Conservation (phyloP, 2,113 vertebrate genomes). For the Misgurnus anguillicaudatus region DNA sequence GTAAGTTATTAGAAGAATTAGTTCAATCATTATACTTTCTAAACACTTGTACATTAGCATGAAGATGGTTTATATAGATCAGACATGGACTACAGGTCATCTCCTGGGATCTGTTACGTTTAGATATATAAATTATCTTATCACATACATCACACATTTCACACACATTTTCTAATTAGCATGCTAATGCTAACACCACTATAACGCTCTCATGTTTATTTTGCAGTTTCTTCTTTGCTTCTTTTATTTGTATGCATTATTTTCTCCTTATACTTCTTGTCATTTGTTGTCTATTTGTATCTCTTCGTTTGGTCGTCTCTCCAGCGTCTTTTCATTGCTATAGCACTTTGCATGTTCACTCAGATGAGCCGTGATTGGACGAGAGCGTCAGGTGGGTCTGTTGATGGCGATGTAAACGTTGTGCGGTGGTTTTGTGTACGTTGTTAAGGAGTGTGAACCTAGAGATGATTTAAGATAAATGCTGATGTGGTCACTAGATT, state of each 20-base stretch:
- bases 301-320: conserved; percentile 73
- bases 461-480: neutral
- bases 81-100: no score
- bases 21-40: no score
- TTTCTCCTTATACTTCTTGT: conserved; percentile 31
- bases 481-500: no score
- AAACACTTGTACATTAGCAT: no score
- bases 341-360: conserved; percentile 77
- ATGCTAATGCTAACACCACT: conserved; percentile 56
- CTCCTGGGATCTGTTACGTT: no score
- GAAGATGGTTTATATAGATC: no score
- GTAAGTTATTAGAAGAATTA: no score
- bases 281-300: conserved; percentile 49
- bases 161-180: conserved; percentile 60
- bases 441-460: conserved; percentile 15
- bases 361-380: conserved; percentile 74
- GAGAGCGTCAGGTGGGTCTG: conserved; percentile 74
- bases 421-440: conserved; percentile 31
- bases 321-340: conserved; percentile 79
- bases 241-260: conserved; percentile 62
- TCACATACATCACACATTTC: neutral
- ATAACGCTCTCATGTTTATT: conserved; percentile 70
- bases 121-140: no score
- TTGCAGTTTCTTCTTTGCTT: conserved; percentile 61
- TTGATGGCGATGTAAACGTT: conserved; percentile 41